A percentile compares a stretch with the other conserved stretches of the same genome.
These are phyloP conservation scores for Tenthredo amoena DNA, from an alignment of 2,888 invertebrate species.

Conservation along the genomic window DNA sequence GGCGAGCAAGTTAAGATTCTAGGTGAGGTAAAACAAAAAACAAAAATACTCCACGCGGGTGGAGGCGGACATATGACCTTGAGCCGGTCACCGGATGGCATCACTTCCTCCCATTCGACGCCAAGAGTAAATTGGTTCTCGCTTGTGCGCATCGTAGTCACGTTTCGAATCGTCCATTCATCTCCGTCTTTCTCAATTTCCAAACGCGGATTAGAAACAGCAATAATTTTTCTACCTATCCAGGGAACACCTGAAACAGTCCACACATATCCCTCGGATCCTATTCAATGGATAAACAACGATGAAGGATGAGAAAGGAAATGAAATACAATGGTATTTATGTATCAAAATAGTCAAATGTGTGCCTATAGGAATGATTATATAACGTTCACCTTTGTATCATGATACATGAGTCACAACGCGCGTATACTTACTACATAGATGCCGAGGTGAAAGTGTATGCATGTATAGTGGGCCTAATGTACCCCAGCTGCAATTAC, in stretches of 20 bases:
- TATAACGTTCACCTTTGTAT: background rate
- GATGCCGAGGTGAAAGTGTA: background rate
- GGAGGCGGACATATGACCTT: conserved; percentile 71
- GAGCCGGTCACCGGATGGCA: conserved; percentile 81
- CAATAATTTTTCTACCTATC: conserved; percentile 84
- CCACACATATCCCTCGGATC: background rate
- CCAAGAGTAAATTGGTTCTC: conserved; percentile 81
- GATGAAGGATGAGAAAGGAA: background rate
- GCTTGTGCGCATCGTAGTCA: conserved; percentile 81
- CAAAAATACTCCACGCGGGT: background rate
- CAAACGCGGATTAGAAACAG: conserved; percentile 81
- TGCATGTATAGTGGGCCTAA: background rate
- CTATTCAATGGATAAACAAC: background rate
- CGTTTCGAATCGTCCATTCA: conserved; percentile 81
- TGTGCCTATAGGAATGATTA: background rate
- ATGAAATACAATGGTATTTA: background rate
- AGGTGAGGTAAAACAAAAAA: background rate
- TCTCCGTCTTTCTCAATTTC: conserved; percentile 81
- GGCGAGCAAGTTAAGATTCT: background rate
- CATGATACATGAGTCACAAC: background rate
- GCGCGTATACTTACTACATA: background rate
- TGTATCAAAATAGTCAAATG: background rate
- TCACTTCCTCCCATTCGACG: conserved; percentile 83
- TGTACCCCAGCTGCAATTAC: background rate
- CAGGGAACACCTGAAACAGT: conserved; percentile 82